These are phyloP conservation scores for Egretta garzetta DNA, from an alignment of 2,113 vertebrate species.

Conservation along the genomic window DNA sequence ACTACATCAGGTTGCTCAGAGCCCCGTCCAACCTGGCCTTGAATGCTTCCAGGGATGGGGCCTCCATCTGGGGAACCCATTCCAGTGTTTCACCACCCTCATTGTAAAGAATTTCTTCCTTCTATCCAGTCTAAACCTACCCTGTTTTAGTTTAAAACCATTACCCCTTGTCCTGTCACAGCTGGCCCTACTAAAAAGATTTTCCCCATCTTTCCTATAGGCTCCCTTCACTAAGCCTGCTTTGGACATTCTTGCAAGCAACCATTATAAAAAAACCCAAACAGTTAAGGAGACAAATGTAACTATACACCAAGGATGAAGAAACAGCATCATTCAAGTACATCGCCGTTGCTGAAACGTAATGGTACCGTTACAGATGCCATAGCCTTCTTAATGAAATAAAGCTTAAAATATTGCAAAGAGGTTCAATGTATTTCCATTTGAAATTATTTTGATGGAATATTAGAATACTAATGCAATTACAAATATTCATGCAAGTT, in stretches of 20 bases:
- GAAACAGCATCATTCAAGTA: neutral
- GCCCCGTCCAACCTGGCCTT: too few relatives aligned
- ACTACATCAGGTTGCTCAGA: too few relatives aligned
- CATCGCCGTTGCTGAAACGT: neutral
- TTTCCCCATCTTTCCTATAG: too few relatives aligned
- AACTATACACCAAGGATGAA: neutral
- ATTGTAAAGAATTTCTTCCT: too few relatives aligned
- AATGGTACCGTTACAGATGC: neutral
- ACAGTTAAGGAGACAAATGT: neutral
- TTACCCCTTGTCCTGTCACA: too few relatives aligned
- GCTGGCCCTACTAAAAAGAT: too few relatives aligned
- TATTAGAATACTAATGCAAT: constrained; percentile 10
- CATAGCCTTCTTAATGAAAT: neutral
- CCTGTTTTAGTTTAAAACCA: too few relatives aligned
- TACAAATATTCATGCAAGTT: neutral
- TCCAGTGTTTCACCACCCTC: too few relatives aligned
- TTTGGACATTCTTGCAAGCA: neutral
- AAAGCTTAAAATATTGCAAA: neutral
- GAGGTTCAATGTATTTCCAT: neutral
- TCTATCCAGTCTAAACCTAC: too few relatives aligned
- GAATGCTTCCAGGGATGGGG: too few relatives aligned
- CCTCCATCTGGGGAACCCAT: too few relatives aligned
- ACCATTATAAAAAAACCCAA: neutral
- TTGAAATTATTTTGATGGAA: neutral
- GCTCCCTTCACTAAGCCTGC: neutral